Base-by-base conservation (phyloP, 2,888 invertebrate genomes). In the Muscina levida region DNA sequence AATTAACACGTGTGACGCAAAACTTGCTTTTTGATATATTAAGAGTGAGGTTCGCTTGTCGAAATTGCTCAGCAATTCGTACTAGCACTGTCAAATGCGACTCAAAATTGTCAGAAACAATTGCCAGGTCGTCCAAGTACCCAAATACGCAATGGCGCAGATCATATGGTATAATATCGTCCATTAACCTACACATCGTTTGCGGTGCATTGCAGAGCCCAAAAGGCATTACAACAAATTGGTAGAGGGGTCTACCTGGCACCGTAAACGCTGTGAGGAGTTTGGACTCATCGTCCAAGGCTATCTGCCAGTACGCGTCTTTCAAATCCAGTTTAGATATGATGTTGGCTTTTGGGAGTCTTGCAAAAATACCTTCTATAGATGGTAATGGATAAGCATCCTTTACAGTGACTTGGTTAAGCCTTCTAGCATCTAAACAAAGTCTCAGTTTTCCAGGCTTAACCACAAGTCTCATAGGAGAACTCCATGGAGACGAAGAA, bases 401-500 rank as follows among this genome's bases (percentile, higher is more conserved):
- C 46, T 82, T 81, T 39, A 62, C 56, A 0, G 86, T 86, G 0
- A 86, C 85, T 0, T 37, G 17, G 44, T 88, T 88, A 0, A 88
- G 67, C 31, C 85, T 84, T 1, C 87, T 46, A 5, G 83, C 85
- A 53, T 87, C 87, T 0, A 88, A 74, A 44, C 87, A 87, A 1
- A 87, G 83, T 0, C 86, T 67, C 3, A 82, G 83, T 10, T 82
- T 83, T 0, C 84, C 84, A 10, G 78, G 79, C 59, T 86, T 87
- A 4, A 73, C 67, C 0, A 86, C 84, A 31, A 87, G 82, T 0
- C 85, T 82, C 4, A 87, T 84, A 1, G 86, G 86, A 4, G 85
- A 86, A 8, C 84, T 84, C 87, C 87, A 88, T 0, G 85, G 77
- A 17, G 88, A 87, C 1, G 59, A 72, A 0, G 85, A 86, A 1